These are phyloP conservation scores for Smittia sp. DNA, from an alignment of 2,888 invertebrate species.

Conservation along the genomic window DNA sequence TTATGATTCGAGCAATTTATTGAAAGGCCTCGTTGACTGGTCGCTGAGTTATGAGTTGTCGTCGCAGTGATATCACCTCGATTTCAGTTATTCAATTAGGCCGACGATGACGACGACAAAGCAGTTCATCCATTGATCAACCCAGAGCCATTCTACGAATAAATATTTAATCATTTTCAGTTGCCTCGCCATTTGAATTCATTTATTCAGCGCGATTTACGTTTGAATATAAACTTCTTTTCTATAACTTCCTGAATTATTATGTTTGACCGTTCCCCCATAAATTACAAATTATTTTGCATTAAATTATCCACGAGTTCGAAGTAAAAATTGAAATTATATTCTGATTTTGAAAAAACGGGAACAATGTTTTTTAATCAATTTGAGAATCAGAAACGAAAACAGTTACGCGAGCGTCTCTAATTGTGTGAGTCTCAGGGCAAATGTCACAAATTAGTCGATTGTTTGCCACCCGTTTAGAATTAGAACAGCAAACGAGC, in stretches of 20 bases:
- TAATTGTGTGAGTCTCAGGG: background rate
- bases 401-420: background rate
- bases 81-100: background rate
- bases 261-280: slow-evolving; percentile 41
- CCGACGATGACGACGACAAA: background rate
- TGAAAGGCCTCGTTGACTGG: slow-evolving; percentile 10
- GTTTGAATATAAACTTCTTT: slow-evolving; percentile 27
- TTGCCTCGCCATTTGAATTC: slow-evolving; percentile 33
- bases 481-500: too few relatives aligned
- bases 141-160: background rate
- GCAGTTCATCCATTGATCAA: background rate
- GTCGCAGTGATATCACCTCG: background rate
- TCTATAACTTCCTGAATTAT: slow-evolving; percentile 38
- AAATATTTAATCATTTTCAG: slow-evolving; percentile 31
- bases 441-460: slow-evolving; percentile 32
- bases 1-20: slow-evolving; percentile 7
- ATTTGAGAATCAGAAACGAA: background rate
- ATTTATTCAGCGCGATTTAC: slow-evolving; percentile 40
- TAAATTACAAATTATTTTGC: slow-evolving; percentile 31
- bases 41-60: background rate
- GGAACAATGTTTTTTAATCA: slow-evolving; percentile 14
- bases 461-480: background rate
- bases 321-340: slow-evolving; percentile 13
- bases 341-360: slow-evolving; percentile 8
- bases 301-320: background rate